These are phyloP conservation scores for Amniataba percoides DNA, from an alignment of 2,797 vertebrate genomes.

Conservation along the genomic window DNA sequence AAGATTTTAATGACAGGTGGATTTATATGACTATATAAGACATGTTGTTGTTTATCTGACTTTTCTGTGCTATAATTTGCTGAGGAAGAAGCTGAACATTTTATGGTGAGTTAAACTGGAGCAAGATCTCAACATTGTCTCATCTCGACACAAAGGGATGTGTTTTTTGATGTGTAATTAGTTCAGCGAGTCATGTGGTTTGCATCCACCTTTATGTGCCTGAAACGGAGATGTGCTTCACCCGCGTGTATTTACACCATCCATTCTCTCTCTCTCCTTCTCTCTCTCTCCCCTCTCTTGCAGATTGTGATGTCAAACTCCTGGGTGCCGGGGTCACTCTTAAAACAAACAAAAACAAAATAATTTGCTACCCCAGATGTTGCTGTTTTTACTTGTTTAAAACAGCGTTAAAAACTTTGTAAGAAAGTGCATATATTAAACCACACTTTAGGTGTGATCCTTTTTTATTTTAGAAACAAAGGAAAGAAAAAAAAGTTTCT, in stretches of 20 bases:
- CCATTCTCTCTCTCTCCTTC: constrained; percentile 78
- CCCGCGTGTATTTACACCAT: constrained; percentile 88
- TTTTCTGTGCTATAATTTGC: not conserved
- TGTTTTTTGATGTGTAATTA: constrained; percentile 1
- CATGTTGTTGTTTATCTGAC: not conserved
- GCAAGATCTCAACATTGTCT: not conserved
- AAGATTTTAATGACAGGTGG: not conserved
- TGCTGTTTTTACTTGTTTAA: constrained; percentile 78
- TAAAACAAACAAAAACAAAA: constrained; percentile 77
- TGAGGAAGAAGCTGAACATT: not conserved
- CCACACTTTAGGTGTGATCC: constrained; percentile 72
- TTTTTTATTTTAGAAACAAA: constrained; percentile 81
- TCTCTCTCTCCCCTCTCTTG: constrained; percentile 86
- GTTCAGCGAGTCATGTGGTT: constrained; percentile 39
- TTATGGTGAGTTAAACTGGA: not conserved
- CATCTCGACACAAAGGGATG: not conserved
- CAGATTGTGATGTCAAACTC: constrained; percentile 97
- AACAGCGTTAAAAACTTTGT: constrained; percentile 77
- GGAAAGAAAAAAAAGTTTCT: constrained; percentile 65
- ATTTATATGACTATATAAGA: not conserved
- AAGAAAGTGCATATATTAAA: constrained; percentile 71
- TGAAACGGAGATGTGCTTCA: constrained; percentile 70
- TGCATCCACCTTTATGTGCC: constrained; percentile 65
- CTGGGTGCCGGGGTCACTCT: constrained; percentile 91
- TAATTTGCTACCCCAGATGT: constrained; percentile 82